Conservation (phyloP, 1,140 invertebrate genomes). For the Hyles euphorbiae region DNA sequence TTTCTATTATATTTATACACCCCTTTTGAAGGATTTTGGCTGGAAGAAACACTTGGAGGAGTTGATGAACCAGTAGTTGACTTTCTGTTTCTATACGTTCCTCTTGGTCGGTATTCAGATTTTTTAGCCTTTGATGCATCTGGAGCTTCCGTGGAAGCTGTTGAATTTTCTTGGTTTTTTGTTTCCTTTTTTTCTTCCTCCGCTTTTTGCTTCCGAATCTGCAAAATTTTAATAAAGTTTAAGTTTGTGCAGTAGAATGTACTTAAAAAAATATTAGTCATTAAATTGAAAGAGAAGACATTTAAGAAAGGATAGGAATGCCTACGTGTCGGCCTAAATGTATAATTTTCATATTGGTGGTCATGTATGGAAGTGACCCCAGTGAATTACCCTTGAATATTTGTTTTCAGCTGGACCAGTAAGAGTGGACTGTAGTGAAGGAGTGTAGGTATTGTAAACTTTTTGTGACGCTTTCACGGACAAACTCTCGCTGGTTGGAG, state of each 20-base stretch:
- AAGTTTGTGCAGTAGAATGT: not conserved
- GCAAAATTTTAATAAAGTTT: slow-evolving; percentile 21
- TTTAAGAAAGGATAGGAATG: too few relatives aligned
- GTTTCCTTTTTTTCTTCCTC: slow-evolving; percentile 32
- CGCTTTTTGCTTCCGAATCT: slow-evolving; percentile 33
- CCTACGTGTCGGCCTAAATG: too few relatives aligned
- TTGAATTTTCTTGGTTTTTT: slow-evolving; percentile 24
- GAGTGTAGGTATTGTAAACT: slow-evolving; percentile 55
- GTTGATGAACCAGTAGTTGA: slow-evolving; percentile 29
- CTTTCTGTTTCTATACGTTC: slow-evolving; percentile 50
- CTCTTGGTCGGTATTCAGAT: slow-evolving; percentile 40
- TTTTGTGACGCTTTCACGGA: slow-evolving; percentile 70
- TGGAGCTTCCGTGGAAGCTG: slow-evolving; percentile 24
- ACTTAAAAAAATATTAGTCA: not conserved
- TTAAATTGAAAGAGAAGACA: not conserved
- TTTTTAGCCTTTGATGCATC: slow-evolving; percentile 30
- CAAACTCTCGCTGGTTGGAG: slow-evolving; percentile 65
- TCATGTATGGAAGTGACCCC: not conserved
- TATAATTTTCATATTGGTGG: not conserved
- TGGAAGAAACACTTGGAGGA: slow-evolving; percentile 18
- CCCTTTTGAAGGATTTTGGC: slow-evolving; percentile 33
- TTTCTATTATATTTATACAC: slow-evolving; percentile 58
- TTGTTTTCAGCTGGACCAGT: slow-evolving; percentile 50
- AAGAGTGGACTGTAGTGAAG: slow-evolving; percentile 47
- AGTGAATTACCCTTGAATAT: slow-evolving; percentile 53